Conservation (phyloP, 2,797 vertebrate genomes). For the Bovichtus variegatus region DNA sequence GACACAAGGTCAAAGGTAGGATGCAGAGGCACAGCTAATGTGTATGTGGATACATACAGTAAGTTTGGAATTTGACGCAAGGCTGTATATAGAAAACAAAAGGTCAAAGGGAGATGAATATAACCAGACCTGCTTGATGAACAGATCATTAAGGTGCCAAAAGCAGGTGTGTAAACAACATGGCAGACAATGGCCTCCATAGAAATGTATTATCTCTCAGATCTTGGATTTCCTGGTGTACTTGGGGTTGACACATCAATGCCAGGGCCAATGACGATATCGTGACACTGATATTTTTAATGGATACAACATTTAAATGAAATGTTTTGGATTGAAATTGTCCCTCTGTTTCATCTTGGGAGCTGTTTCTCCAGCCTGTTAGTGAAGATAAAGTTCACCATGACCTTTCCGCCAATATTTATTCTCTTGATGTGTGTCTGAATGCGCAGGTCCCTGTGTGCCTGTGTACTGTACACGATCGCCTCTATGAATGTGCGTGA, state of each 20-base stretch:
- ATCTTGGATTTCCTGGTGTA: constrained; percentile 29
- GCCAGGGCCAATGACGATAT: constrained; percentile 49
- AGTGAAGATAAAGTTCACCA: constrained; percentile 86
- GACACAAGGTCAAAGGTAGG: constrained; percentile 55
- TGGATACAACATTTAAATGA: constrained; percentile 50
- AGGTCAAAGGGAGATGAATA: constrained; percentile 86
- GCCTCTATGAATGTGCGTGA: constrained; percentile 53
- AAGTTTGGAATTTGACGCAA: constrained; percentile 34
- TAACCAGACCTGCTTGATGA: constrained; percentile 81
- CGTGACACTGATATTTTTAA: constrained; percentile 50
- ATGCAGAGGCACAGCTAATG: constrained; percentile 36
- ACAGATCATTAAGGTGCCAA: constrained; percentile 78
- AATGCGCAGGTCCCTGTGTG: constrained; percentile 64
- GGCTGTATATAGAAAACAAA: constrained; percentile 68
- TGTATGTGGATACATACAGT: constrained; percentile 21
- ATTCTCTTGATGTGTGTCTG: constrained; percentile 83
- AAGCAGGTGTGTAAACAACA: constrained; percentile 68
- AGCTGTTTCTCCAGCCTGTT: constrained; percentile 76
- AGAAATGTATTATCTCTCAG: constrained; percentile 38
- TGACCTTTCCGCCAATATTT: constrained; percentile 84
- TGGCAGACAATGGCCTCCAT: constrained; percentile 62
- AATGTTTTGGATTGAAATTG: constrained; percentile 75
- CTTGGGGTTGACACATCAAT: constrained; percentile 48
- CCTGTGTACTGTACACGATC: constrained; percentile 60
- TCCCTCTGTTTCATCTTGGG: constrained; percentile 77